These are phyloP conservation scores for Anthophora plumipes DNA, from an alignment of 2,888 invertebrate genomes.

Conservation along the genomic window DNA sequence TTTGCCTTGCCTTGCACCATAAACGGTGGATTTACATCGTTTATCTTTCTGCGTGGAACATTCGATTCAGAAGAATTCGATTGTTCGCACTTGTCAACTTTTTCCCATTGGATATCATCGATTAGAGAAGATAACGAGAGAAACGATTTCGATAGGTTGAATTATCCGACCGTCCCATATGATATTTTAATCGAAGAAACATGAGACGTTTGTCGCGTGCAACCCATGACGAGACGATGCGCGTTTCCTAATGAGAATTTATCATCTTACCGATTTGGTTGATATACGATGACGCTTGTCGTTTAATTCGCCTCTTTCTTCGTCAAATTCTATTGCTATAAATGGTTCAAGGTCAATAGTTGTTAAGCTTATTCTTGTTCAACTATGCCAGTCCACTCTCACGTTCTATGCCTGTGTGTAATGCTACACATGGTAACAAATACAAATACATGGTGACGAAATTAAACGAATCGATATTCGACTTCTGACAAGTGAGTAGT, in stretches of 20 bases:
- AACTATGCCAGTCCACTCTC: not conserved
- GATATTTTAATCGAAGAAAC: too few relatives aligned
- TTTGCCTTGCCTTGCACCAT: constrained; percentile 7
- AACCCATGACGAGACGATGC: not conserved
- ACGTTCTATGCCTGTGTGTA: not conserved
- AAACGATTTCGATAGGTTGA: too few relatives aligned
- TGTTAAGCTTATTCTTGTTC: not conserved
- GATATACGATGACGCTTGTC: not conserved
- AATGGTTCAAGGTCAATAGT: constrained; percentile 50
- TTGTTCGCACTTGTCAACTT: too few relatives aligned
- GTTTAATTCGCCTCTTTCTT: constrained; percentile 11
- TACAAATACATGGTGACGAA: not conserved
- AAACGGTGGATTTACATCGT: too few relatives aligned
- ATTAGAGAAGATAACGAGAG: too few relatives aligned
- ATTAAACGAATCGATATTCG: too few relatives aligned
- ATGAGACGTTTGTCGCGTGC: too few relatives aligned
- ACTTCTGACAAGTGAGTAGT: too few relatives aligned
- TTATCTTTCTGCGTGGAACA: constrained; percentile 1
- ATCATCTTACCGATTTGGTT: not conserved
- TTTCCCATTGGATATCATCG: too few relatives aligned
- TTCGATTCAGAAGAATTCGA: not conserved
- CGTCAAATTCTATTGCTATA: constrained; percentile 45
- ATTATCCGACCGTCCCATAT: too few relatives aligned
- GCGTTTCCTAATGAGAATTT: not conserved
- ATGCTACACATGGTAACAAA: too few relatives aligned